Percentiles rank a stretch among this genome's conserved stretches.
Conservation (phyloP, 2,888 invertebrate species). For the Tetheella fluctuosa region DNA sequence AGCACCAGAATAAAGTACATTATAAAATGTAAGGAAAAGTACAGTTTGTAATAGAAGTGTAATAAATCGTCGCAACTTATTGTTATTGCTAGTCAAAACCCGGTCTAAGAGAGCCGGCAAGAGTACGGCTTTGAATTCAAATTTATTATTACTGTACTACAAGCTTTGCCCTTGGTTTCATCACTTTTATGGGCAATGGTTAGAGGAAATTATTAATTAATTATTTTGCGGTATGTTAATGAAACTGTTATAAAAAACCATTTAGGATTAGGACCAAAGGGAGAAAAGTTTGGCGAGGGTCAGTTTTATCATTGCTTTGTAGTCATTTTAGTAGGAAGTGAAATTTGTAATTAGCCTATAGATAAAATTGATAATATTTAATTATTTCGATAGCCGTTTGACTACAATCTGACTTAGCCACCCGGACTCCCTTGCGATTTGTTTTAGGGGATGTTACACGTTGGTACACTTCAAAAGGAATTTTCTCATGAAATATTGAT, state of each 20-base stretch:
- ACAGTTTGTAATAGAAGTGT: conserved; percentile 29
- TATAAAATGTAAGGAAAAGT: conserved; percentile 25
- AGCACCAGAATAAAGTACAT: conserved; percentile 13
- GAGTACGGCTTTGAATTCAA: conserved; percentile 36
- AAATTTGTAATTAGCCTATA: not conserved
- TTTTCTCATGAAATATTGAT: too few species aligned
- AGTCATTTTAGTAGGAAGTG: not conserved
- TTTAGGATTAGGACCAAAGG: not conserved
- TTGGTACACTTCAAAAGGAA: too few species aligned
- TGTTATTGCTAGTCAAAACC: conserved; percentile 47
- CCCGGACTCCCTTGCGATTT: too few species aligned
- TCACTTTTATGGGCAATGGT: too few species aligned
- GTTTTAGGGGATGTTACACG: too few species aligned
- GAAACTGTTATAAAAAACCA: conserved; percentile 1
- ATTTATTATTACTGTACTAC: conserved; percentile 48
- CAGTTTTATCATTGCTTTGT: not conserved
- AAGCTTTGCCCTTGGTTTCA: not conserved
- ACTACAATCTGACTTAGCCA: too few species aligned
- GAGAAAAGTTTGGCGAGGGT: not conserved
- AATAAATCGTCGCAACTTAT: conserved; percentile 40
- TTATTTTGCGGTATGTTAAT: not conserved
- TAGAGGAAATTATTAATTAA: not conserved
- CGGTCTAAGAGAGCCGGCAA: conserved; percentile 26
- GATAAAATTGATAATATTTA: too few species aligned
- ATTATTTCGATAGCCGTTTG: too few species aligned